Conservation (phyloP, 2,797 vertebrate species). For the Pipistrellus nathusii region DNA sequence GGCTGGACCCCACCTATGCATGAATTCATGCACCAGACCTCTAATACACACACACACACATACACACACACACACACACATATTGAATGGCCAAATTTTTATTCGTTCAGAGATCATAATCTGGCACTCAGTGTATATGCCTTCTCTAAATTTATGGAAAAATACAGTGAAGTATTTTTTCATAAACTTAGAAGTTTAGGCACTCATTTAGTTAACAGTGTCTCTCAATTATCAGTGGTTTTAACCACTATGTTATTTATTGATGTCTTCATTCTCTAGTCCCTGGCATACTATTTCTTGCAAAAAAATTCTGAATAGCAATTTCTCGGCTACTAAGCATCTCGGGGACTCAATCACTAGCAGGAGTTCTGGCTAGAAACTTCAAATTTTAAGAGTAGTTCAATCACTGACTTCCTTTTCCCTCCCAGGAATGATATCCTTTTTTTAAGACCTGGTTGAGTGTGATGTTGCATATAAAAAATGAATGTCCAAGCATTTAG, state of each 20-base stretch:
- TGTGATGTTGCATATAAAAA: neutral
- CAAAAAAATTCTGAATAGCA: neutral
- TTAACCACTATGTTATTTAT: neutral
- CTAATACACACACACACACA: too few relatives aligned
- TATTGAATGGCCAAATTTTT: too few relatives aligned
- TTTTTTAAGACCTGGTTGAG: slow-evolving; percentile 2
- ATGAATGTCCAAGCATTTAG: neutral
- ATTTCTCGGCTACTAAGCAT: neutral
- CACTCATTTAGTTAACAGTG: neutral
- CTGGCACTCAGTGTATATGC: neutral
- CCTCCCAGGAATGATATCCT: neutral
- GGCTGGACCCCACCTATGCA: too few relatives aligned
- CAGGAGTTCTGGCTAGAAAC: neutral
- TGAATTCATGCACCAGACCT: too few relatives aligned
- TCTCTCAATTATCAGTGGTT: slow-evolving; percentile 23
- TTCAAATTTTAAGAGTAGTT: neutral
- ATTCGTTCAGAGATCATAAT: too few relatives aligned
- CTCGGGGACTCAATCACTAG: neutral
- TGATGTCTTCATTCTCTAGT: neutral
- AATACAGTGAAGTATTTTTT: neutral
- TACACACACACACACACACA: neutral
- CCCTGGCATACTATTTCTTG: neutral
- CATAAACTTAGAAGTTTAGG: neutral
- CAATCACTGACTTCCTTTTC: neutral
- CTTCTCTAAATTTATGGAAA: neutral